Percentiles rank a stretch among this genome's conserved stretches.
Conservation (phyloP, 1,140 invertebrate species). For the Atopsyche davidsoni region DNA sequence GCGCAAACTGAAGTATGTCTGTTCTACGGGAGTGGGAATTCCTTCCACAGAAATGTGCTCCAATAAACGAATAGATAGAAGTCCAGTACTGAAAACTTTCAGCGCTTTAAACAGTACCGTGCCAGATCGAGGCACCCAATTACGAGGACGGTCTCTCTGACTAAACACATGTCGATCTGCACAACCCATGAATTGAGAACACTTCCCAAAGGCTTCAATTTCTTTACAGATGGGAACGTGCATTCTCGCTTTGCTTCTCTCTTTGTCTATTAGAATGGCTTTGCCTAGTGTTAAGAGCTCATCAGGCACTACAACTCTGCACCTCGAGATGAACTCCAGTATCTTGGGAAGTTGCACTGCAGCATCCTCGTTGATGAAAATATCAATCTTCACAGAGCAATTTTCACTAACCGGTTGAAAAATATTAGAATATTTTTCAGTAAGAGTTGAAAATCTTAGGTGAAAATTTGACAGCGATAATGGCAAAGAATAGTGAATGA, state of each 20-base stretch:
- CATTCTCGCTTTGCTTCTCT: constrained; percentile 34
- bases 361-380: constrained; percentile 38
- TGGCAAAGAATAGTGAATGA: constrained; percentile 41
- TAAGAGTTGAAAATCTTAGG: constrained; percentile 40
- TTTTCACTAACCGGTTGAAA: constrained; percentile 32
- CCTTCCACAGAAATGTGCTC: constrained; percentile 29
- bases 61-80: constrained; percentile 37
- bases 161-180: constrained; percentile 36
- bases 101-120: constrained; percentile 39
- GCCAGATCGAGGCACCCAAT: constrained; percentile 40
- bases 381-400: constrained; percentile 36
- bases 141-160: constrained; percentile 34
- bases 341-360: constrained; percentile 41
- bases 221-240: constrained; percentile 37
- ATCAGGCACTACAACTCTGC: constrained; percentile 33
- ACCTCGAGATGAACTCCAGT: constrained; percentile 41
- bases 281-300: constrained; percentile 32
- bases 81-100: constrained; percentile 34
- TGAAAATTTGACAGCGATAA: constrained; percentile 38
- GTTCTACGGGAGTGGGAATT: constrained; percentile 33
- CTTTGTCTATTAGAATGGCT: constrained; percentile 34
- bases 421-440: constrained; percentile 40
- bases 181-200: constrained; percentile 39
- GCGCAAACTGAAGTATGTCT: constrained; percentile 35
- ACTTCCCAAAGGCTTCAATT: constrained; percentile 37